A percentile compares a stretch with the other conserved stretches of the same genome.
phyloP scores from a whole-genome alignment of 2,888 invertebrate genomes.

The Megastigmus dorsalis region DNA sequence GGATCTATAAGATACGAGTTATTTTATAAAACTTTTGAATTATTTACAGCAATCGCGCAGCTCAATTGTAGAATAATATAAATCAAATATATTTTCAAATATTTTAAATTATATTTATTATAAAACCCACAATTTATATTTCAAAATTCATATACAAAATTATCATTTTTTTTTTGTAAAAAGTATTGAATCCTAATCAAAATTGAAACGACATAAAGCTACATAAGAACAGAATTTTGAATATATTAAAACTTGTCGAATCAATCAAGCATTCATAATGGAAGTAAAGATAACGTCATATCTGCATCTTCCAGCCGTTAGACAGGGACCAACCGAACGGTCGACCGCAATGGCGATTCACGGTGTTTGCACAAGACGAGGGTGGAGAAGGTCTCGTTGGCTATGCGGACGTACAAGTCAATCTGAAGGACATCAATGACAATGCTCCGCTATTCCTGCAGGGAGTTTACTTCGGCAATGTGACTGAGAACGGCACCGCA shows the following conservation, averaged over 20 bases:
- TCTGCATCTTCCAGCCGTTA: constrained; percentile 82
- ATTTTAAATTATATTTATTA: not conserved
- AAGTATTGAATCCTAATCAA: too few relatives aligned
- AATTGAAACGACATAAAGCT: too few relatives aligned
- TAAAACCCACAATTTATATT: not conserved
- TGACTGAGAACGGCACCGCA: constrained; percentile 96
- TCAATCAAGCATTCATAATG: not conserved
- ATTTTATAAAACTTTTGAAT: too few relatives aligned
- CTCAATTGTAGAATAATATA: too few relatives aligned
- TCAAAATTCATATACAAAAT: not conserved
- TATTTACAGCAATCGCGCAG: too few relatives aligned
- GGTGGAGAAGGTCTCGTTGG: constrained; percentile 96
- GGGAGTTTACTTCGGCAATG: constrained; percentile 95
- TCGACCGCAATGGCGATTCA: constrained; percentile 95
- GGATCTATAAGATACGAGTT: too few relatives aligned
- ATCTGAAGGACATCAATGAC: constrained; percentile 97
- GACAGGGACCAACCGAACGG: constrained; percentile 98
- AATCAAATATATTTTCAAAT: too few relatives aligned
- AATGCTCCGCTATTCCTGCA: constrained; percentile 98
- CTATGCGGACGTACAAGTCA: constrained; percentile 97
- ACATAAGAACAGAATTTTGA: too few relatives aligned
- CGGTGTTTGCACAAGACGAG: constrained; percentile 96
- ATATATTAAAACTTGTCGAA: too few relatives aligned
- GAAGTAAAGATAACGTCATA: constrained; percentile 22
- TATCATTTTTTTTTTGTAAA: not conserved